A percentile compares a stretch with the other conserved stretches of the same genome.
Conservation (phyloP, 2,888 invertebrate genomes). For the Dermolepida albohirtum region DNA sequence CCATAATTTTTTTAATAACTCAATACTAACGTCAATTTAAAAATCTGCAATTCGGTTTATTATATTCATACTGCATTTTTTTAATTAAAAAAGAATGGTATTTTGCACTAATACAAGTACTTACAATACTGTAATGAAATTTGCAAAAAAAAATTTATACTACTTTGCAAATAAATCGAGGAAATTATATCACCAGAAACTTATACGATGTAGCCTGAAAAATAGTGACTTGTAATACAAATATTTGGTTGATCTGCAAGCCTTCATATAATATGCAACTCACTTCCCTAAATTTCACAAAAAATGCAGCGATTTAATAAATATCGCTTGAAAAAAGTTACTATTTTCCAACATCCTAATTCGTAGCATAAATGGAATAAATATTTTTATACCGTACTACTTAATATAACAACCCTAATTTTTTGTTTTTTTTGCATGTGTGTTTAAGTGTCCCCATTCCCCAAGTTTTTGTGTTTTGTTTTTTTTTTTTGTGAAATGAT, state of each 20-base stretch:
- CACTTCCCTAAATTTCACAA: no score
- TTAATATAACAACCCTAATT: conserved; percentile 45
- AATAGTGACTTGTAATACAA: neutral
- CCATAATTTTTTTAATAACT: no score
- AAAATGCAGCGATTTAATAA: no score
- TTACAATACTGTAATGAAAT: neutral
- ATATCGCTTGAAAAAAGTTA: no score
- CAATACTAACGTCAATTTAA: no score
- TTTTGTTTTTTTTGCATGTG: conserved; percentile 42
- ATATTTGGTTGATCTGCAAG: conserved; percentile 29
- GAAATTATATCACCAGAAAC: conserved; percentile 16
- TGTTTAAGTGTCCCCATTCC: conserved; percentile 32
- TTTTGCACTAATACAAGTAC: no score
- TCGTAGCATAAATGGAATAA: no score
- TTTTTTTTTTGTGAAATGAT: conserved; percentile 41
- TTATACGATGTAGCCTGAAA: conserved; percentile 9
- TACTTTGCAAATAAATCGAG: conserved; percentile 2
- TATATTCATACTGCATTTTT: conserved; percentile 5
- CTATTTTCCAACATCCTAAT: no score
- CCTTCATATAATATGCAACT: neutral
- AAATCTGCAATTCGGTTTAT: no score
- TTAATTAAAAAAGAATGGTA: neutral
- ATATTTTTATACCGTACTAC: no score
- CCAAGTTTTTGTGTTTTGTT: conserved; percentile 4
- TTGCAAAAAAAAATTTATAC: conserved; percentile 4